A percentile compares a stretch with the other conserved stretches of the same genome.
Evolutionary conservation across 1,140 invertebrate species (phyloP).

Genomic region (Ridgeia piscesae): DNA sequence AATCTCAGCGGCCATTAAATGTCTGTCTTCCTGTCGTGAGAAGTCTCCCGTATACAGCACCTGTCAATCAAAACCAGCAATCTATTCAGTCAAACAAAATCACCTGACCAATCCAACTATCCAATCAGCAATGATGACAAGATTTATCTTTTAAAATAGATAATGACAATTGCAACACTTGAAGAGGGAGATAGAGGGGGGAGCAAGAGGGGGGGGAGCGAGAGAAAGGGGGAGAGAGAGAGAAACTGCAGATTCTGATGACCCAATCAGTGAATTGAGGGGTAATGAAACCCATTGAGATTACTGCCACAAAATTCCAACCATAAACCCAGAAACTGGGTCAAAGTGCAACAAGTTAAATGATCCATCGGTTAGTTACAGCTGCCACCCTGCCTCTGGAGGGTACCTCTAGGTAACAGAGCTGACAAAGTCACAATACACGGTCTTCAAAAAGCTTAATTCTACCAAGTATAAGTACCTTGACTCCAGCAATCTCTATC

Average conservation of each 20-base stretch:
- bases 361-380: too few relatives aligned
- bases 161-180: background rate
- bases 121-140: background rate
- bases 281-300: too few relatives aligned
- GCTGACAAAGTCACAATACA: too few relatives aligned
- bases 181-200: too few relatives aligned
- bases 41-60: slow-evolving; percentile 98
- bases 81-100: background rate
- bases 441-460: background rate
- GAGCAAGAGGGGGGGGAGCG: too few relatives aligned
- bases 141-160: background rate
- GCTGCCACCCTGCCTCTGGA: too few relatives aligned
- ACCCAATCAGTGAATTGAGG: too few relatives aligned
- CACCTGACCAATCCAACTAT: background rate
- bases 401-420: too few relatives aligned
- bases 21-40: slow-evolving; percentile 96
- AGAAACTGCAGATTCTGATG: too few relatives aligned
- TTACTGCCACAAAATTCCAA: too few relatives aligned
- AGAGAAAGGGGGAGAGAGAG: too few relatives aligned
- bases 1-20: slow-evolving; percentile 99
- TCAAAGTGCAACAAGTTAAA: background rate
- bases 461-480: slow-evolving; percentile 53
- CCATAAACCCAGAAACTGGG: background rate
- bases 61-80: slow-evolving; percentile 34
- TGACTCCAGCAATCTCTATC: slow-evolving; percentile 98